Evolutionary conservation across 2,888 invertebrate genomes (phyloP).

Genomic region (Melanophora roralis): DNA sequence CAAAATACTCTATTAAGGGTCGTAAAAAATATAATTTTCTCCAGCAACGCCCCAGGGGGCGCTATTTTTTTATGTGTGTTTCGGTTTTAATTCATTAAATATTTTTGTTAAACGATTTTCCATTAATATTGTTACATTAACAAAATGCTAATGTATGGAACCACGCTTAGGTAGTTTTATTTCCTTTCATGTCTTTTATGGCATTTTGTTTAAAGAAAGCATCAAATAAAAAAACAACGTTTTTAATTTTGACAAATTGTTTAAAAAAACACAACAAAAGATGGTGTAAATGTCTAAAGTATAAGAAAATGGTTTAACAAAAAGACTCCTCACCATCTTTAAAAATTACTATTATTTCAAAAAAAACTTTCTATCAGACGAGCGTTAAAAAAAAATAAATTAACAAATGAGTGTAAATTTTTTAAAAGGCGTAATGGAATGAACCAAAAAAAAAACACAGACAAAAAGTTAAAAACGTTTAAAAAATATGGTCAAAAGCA

Average conservation of each 20-base stretch:
- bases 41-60: too few species aligned
- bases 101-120: conserved; percentile 59
- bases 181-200: neutral
- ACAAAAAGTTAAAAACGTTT: neutral
- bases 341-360: too few species aligned
- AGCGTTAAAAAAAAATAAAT: neutral
- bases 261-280: neutral
- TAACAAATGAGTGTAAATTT: conserved; percentile 12
- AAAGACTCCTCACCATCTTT: conserved; percentile 11
- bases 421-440: conserved; percentile 43
- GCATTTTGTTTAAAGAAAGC: neutral
- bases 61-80: too few species aligned
- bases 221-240: conserved; percentile 49
- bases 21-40: too few species aligned
- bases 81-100: neutral
- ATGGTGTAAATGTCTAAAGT: neutral
- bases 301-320: conserved; percentile 3
- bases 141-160: conserved; percentile 53
- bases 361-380: too few species aligned
- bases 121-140: conserved; percentile 68
- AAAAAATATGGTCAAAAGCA: conserved; percentile 44
- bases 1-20: neutral
- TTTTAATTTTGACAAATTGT: conserved; percentile 56
- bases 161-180: conserved; percentile 16
- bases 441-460: neutral